These are phyloP conservation scores for Plestiodon gilberti DNA, from an alignment of 2,113 vertebrate species.

Conservation along the genomic window DNA sequence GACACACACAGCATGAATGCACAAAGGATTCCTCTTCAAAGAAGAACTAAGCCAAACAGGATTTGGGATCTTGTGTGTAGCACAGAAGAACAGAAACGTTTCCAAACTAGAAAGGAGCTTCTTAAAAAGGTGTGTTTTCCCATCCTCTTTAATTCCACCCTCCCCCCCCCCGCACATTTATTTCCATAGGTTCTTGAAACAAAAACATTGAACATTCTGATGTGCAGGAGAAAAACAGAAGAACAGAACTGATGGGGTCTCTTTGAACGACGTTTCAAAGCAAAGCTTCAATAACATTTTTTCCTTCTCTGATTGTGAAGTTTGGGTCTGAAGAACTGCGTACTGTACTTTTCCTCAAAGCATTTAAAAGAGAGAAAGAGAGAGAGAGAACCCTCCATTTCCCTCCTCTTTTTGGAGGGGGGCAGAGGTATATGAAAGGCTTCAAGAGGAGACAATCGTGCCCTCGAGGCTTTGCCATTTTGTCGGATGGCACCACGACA, in stretches of 20 bases:
- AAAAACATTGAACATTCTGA: background rate
- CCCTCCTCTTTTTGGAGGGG: background rate
- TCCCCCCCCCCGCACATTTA: background rate
- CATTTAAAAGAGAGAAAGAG: background rate
- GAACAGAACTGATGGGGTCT: slow-evolving; percentile 35
- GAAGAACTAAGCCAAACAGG: background rate
- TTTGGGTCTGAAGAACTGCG: background rate
- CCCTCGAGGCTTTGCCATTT: background rate
- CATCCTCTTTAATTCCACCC: background rate
- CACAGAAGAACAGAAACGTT: background rate
- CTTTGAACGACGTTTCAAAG: slow-evolving; percentile 69
- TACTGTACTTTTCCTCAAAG: background rate
- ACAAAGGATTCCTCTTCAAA: background rate
- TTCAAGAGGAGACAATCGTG: background rate
- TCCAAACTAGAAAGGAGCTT: background rate
- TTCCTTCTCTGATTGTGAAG: slow-evolving; percentile 37
- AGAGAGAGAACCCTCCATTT: background rate
- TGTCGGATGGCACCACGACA: background rate
- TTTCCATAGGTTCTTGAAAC: background rate
- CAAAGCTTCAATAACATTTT: slow-evolving; percentile 25
- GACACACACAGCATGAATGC: background rate
- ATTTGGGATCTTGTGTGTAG: background rate
- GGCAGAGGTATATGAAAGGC: background rate
- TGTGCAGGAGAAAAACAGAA: slow-evolving; percentile 51
- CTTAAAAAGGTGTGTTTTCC: background rate